Conservation (phyloP, 2,888 invertebrate genomes). For the Eupithecia subfuscata region DNA sequence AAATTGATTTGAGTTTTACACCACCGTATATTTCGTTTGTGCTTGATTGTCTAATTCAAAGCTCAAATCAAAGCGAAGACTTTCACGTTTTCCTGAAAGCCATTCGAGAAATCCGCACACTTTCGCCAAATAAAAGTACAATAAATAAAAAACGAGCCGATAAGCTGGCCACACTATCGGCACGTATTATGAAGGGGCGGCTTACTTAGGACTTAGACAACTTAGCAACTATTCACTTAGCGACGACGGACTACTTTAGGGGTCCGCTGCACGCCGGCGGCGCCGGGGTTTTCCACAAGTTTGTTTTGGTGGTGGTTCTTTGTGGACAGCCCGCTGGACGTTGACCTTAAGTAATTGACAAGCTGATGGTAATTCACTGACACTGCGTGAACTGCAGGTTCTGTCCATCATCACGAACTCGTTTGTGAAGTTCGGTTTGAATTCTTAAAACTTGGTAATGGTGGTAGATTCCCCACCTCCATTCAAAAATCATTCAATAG, state of each 20-base stretch:
- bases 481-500: no score
- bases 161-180: slow-evolving; percentile 44
- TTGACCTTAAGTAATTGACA: background rate
- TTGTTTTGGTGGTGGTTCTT: background rate
- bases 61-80: background rate
- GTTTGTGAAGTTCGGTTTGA: no score
- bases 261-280: background rate
- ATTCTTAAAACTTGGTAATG: no score
- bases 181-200: slow-evolving; percentile 50
- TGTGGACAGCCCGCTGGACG: background rate
- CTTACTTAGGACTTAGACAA: slow-evolving; percentile 61
- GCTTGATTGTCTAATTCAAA: background rate
- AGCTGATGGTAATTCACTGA: background rate
- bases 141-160: slow-evolving; percentile 32
- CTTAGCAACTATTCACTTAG: slow-evolving; percentile 63
- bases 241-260: slow-evolving; percentile 50
- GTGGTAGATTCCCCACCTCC: no score
- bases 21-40: background rate
- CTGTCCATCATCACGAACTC: no score
- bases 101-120: slow-evolving; percentile 17
- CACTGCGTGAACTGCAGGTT: no score
- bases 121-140: slow-evolving; percentile 19
- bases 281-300: background rate
- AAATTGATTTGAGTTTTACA: background rate
- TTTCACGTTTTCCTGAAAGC: slow-evolving; percentile 4